These are phyloP conservation scores for Limosa lapponica DNA, from an alignment of 2,797 vertebrate genomes.

Conservation along the genomic window DNA sequence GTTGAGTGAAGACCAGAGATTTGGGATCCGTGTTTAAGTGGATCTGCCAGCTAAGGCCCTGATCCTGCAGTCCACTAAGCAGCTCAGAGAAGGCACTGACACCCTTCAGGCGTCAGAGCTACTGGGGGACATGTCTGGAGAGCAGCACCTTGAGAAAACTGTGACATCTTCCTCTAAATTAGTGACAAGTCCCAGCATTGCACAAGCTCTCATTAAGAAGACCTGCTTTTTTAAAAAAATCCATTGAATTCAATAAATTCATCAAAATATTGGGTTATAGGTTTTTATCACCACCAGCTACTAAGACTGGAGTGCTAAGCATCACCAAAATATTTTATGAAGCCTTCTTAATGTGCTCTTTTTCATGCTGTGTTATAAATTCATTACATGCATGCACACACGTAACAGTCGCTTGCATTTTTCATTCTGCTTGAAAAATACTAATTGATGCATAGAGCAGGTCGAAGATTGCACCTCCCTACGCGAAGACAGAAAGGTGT, in stretches of 20 bases:
- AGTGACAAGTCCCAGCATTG: background rate
- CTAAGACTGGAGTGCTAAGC: constrained; percentile 22
- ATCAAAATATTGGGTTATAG: background rate
- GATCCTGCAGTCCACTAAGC: background rate
- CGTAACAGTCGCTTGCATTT: background rate
- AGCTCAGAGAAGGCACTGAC: background rate
- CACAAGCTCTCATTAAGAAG: constrained; percentile 5
- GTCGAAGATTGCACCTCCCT: background rate
- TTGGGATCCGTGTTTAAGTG: background rate
- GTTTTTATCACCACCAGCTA: background rate
- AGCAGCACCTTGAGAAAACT: background rate
- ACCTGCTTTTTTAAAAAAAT: background rate
- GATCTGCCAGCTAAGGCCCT: background rate
- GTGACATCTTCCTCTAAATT: background rate
- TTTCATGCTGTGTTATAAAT: background rate
- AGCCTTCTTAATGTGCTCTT: background rate
- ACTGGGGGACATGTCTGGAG: background rate
- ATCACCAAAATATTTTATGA: constrained; percentile 21
- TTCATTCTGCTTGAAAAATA: constrained; percentile 39
- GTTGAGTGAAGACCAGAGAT: background rate
- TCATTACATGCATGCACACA: background rate
- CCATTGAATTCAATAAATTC: background rate
- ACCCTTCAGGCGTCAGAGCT: background rate
- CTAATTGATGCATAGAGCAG: background rate
- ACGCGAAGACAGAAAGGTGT: background rate